Percentiles rank a stretch among this genome's conserved stretches.
Evolutionary conservation across 2,797 vertebrate species (phyloP).

Genomic region (Dendrocincla fuliginosa): DNA sequence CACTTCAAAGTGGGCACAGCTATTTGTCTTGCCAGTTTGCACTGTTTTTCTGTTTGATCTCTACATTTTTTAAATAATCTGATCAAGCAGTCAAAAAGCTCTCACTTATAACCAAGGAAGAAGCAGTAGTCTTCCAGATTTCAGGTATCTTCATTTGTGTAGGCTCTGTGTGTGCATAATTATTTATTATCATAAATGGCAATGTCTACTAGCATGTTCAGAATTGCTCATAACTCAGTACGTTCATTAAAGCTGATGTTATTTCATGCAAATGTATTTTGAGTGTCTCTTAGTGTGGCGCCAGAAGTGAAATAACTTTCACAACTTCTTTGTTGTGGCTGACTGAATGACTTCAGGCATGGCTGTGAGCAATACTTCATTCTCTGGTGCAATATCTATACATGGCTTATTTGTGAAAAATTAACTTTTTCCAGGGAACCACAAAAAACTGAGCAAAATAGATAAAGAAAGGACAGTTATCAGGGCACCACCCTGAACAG

Average conservation of each 20-base stretch:
- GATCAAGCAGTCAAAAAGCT: background rate
- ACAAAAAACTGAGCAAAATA: background rate
- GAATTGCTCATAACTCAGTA: background rate
- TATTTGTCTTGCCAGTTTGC: background rate
- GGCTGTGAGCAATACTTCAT: conserved; percentile 17
- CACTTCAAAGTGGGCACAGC: rapidly evolving
- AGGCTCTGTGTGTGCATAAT: background rate
- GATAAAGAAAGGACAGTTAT: background rate
- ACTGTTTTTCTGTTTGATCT: background rate
- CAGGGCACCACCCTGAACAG: background rate
- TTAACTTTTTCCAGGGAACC: background rate
- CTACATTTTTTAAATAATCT: background rate
- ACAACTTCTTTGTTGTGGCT: conserved; percentile 35
- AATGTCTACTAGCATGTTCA: background rate
- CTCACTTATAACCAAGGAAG: background rate
- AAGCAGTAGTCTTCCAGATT: background rate
- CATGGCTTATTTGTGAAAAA: background rate
- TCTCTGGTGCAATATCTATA: background rate
- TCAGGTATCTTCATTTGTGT: background rate
- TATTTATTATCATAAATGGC: background rate
- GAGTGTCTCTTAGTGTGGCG: background rate
- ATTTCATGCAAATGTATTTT: conserved; percentile 32
- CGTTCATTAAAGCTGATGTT: conserved; percentile 13
- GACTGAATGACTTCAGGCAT: conserved; percentile 42
- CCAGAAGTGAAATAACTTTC: conserved; percentile 53